Percentiles rank a stretch among this genome's conserved stretches.
Evolutionary conservation across 2,797 vertebrate species (phyloP).

Genomic region (Neosilurus hyrtlii): DNA sequence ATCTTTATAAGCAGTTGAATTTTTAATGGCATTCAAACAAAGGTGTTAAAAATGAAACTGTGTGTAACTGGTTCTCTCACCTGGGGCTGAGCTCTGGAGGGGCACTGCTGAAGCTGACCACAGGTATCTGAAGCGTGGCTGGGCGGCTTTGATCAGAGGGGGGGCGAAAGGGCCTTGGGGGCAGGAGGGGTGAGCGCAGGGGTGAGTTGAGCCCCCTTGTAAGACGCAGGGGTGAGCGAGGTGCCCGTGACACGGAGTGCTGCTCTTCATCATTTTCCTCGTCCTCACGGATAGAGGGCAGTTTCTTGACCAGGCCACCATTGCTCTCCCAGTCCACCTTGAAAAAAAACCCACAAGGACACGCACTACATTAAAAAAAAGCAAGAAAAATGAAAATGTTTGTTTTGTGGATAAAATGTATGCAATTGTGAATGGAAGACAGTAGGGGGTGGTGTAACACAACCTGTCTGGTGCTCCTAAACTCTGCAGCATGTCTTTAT

Average conservation of each 20-base stretch:
- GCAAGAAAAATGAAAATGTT: too few relatives aligned
- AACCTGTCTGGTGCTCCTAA: slow-evolving; percentile 7
- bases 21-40: background rate
- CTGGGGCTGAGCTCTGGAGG: slow-evolving; percentile 78
- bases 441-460: slow-evolving; percentile 58
- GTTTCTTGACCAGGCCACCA: slow-evolving; percentile 78
- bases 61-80: slow-evolving; percentile 56
- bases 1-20: background rate
- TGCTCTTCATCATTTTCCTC: slow-evolving; percentile 78
- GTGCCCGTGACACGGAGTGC: slow-evolving; percentile 61
- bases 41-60: background rate
- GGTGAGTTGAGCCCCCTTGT: slow-evolving; percentile 72
- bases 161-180: slow-evolving; percentile 70
- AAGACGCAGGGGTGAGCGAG: slow-evolving; percentile 73
- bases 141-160: slow-evolving; percentile 69
- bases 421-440: slow-evolving; percentile 40
- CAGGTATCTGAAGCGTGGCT: slow-evolving; percentile 76
- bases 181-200: slow-evolving; percentile 74
- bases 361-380: background rate
- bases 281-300: slow-evolving; percentile 79
- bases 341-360: background rate
- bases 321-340: slow-evolving; percentile 81
- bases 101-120: slow-evolving; percentile 73
- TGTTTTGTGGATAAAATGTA: background rate
- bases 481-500: slow-evolving; percentile 14